These are phyloP conservation scores for Lasaia peninsularis DNA, from an alignment of 1,140 invertebrate species.

Conservation along the genomic window DNA sequence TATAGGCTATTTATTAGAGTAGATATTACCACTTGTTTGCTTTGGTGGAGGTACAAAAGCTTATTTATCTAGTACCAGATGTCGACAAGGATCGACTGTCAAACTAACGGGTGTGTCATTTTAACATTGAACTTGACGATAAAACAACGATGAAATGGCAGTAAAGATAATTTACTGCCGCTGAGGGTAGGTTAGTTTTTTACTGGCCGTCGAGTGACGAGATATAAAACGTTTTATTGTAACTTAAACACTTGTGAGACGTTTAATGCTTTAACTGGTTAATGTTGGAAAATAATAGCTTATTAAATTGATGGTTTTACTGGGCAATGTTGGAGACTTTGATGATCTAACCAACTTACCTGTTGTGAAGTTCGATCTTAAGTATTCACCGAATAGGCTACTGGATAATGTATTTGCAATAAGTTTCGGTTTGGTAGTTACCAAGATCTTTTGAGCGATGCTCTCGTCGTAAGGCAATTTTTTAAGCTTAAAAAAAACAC, in stretches of 20 bases:
- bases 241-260: background rate
- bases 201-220: slow-evolving; percentile 18
- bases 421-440: too few relatives aligned
- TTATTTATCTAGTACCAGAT: slow-evolving; percentile 59
- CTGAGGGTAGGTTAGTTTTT: slow-evolving; percentile 53
- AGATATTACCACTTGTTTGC: too few relatives aligned
- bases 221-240: background rate
- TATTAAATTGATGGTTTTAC: too few relatives aligned
- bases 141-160: slow-evolving; percentile 65
- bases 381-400: too few relatives aligned
- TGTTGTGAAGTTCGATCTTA: too few relatives aligned
- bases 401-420: too few relatives aligned
- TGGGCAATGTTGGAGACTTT: too few relatives aligned
- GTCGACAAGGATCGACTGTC: slow-evolving; percentile 51
- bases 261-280: slow-evolving; percentile 7
- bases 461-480: too few relatives aligned
- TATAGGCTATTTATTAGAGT: too few relatives aligned
- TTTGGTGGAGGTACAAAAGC: slow-evolving; percentile 14
- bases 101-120: slow-evolving; percentile 39
- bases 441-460: too few relatives aligned
- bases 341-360: too few relatives aligned
- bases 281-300: background rate
- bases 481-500: too few relatives aligned
- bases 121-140: slow-evolving; percentile 71
- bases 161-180: slow-evolving; percentile 57